These are phyloP conservation scores for Papilio helenus DNA, from an alignment of 1,140 invertebrate species.

Conservation along the genomic window DNA sequence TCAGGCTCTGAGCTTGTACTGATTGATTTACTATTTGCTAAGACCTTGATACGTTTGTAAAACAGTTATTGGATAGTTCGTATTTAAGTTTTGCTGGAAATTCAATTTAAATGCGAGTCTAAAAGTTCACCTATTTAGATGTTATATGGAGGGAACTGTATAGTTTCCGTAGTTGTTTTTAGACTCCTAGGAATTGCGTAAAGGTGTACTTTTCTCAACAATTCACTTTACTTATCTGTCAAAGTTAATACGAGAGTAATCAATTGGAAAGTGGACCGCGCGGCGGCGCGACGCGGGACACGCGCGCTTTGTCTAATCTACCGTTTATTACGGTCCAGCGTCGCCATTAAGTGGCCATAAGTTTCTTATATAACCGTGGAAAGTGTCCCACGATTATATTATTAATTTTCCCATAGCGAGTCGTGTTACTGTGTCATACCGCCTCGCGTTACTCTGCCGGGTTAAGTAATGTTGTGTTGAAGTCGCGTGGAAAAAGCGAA, in stretches of 20 bases:
- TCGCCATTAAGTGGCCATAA: slow-evolving; percentile 24
- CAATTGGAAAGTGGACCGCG: slow-evolving; percentile 18
- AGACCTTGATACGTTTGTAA: neutral
- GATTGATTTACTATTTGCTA: slow-evolving; percentile 2
- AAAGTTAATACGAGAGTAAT: slow-evolving; percentile 30
- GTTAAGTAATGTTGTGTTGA: slow-evolving; percentile 15
- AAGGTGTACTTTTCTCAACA: slow-evolving; percentile 1
- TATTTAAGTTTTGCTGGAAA: neutral
- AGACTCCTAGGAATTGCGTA: neutral
- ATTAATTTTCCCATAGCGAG: slow-evolving; percentile 38
- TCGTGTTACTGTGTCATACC: slow-evolving; percentile 34
- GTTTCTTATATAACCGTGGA: slow-evolving; percentile 31
- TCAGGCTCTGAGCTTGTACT: neutral
- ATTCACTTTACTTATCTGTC: slow-evolving; percentile 19
- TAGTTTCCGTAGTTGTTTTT: neutral
- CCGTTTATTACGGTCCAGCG: slow-evolving; percentile 17
- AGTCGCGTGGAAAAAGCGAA: neutral
- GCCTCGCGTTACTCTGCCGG: neutral
- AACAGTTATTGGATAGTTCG: neutral
- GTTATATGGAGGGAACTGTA: too few relatives aligned
- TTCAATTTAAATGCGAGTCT: neutral
- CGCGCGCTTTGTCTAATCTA: slow-evolving; percentile 32
- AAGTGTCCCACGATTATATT: slow-evolving; percentile 34
- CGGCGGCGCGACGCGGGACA: neutral
- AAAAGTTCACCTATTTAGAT: neutral